phyloP scores from a whole-genome alignment of 2,113 vertebrate genomes.

The Panthera uncia region DNA sequence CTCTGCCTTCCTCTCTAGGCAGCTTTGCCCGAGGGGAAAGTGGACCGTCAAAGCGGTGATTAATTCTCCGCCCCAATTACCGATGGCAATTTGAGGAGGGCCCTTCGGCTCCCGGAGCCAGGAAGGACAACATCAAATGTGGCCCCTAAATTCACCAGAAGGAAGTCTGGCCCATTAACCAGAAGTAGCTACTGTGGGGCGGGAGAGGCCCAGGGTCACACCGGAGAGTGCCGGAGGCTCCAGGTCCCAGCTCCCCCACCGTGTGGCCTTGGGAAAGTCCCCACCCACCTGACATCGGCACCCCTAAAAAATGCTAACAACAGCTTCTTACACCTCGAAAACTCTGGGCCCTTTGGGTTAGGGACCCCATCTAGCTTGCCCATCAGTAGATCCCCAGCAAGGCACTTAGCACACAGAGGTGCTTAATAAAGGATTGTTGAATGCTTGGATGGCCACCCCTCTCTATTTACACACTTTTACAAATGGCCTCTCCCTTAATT shows the following conservation, averaged over 20 bases:
- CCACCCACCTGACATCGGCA: not conserved
- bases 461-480: not conserved
- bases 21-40: not conserved
- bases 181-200: not conserved
- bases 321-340: not conserved
- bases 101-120: not conserved
- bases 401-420: not conserved
- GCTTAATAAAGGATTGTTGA: not conserved
- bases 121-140: not conserved
- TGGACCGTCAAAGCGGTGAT: not conserved
- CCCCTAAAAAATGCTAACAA: not conserved
- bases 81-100: not conserved
- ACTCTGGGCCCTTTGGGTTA: not conserved
- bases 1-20: not conserved
- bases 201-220: not conserved
- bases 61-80: not conserved
- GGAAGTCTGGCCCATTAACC: not conserved
- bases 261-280: not conserved
- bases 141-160: not conserved
- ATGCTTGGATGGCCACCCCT: not conserved
- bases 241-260: not conserved
- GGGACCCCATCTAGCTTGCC: not conserved
- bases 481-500: not conserved
- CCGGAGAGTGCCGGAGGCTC: not conserved
- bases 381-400: not conserved